These are phyloP conservation scores for Beris chalybata DNA, from an alignment of 2,888 invertebrate species.

Conservation along the genomic window DNA sequence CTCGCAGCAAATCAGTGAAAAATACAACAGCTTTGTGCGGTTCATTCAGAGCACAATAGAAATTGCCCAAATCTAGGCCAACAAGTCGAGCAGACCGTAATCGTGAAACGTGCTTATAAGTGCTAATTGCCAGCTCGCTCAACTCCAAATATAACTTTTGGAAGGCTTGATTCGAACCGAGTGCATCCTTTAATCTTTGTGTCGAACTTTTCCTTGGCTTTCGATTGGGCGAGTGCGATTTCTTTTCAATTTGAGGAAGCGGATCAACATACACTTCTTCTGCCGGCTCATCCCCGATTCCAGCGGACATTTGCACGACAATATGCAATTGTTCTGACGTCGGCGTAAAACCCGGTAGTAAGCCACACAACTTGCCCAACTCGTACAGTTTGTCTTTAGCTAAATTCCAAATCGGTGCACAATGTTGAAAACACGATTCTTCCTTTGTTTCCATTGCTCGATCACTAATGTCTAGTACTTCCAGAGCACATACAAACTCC, in stretches of 20 bases:
- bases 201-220: conserved; percentile 62
- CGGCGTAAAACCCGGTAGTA: conserved; percentile 80
- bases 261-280: conserved; percentile 50
- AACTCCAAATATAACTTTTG: conserved; percentile 90
- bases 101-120: conserved; percentile 90
- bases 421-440: conserved; percentile 77
- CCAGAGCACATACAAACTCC: conserved; percentile 89
- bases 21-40: conserved; percentile 89
- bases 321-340: conserved; percentile 86
- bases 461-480: conserved; percentile 83
- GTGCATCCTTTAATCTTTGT: conserved; percentile 83
- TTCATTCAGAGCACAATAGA: conserved; percentile 84
- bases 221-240: conserved; percentile 58
- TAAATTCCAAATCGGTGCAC: conserved; percentile 84
- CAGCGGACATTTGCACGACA: conserved; percentile 87
- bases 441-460: conserved; percentile 67
- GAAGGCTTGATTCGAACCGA: conserved; percentile 87
- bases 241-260: conserved; percentile 48
- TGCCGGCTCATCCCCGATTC: conserved; percentile 75
- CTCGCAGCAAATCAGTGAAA: conserved; percentile 81
- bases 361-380: conserved; percentile 85
- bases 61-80: conserved; percentile 85
- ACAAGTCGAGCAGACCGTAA: conserved; percentile 81
- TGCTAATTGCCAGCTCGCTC: conserved; percentile 93
- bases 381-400: conserved; percentile 77